Evolutionary conservation across 2,888 invertebrate species (phyloP).

Genomic region (Rhingia campestris): DNA sequence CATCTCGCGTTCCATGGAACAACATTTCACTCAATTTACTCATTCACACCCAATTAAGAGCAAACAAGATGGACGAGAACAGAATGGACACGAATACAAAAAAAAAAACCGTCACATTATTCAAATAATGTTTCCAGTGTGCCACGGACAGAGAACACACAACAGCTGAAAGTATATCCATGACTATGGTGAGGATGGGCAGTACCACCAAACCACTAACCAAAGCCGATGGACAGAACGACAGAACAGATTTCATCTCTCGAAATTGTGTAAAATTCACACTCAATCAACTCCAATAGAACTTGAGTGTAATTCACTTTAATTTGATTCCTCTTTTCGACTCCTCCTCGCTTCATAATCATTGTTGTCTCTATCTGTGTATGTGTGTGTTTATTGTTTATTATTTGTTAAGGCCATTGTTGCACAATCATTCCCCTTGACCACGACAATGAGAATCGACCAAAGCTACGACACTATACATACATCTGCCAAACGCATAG

Average conservation of each 20-base stretch:
- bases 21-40: constrained; percentile 61
- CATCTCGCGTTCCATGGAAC: constrained; percentile 21
- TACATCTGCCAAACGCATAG: constrained; percentile 57
- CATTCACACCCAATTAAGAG: constrained; percentile 73
- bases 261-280: constrained; percentile 73
- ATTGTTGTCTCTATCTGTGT: constrained; percentile 2
- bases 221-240: constrained; percentile 5
- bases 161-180: constrained; percentile 22
- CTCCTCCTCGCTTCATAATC: neutral
- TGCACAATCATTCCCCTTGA: constrained; percentile 71
- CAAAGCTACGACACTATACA: neutral
- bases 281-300: constrained; percentile 74
- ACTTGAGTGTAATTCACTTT: constrained; percentile 73
- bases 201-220: neutral
- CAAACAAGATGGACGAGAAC: constrained; percentile 62
- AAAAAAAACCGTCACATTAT: constrained; percentile 37
- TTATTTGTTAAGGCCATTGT: constrained; percentile 60
- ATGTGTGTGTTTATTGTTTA: constrained; percentile 55
- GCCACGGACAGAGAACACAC: constrained; percentile 1
- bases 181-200: neutral
- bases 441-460: constrained; percentile 60
- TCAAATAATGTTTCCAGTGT: constrained; percentile 48
- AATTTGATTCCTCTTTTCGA: constrained; percentile 54
- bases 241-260: constrained; percentile 65
- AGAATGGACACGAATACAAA: constrained; percentile 4